Conservation (phyloP, 2,113 vertebrate genomes). For the Gorsachius goisagi region DNA sequence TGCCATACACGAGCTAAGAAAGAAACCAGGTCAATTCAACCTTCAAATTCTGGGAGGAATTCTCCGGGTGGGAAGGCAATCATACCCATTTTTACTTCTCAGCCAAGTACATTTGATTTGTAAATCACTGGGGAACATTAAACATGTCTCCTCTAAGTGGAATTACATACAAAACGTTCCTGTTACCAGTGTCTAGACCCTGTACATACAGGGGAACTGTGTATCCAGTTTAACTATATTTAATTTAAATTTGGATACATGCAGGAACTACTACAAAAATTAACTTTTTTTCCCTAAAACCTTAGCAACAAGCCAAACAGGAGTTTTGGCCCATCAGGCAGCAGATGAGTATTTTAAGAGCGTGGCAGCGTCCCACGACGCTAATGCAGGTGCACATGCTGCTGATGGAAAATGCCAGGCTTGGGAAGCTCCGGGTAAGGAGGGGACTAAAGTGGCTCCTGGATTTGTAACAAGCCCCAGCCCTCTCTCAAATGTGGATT, state of each 20-base stretch:
- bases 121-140: neutral
- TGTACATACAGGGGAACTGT: neutral
- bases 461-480: neutral
- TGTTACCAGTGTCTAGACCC: neutral
- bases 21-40: constrained; percentile 44
- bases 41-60: constrained; percentile 9
- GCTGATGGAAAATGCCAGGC: neutral
- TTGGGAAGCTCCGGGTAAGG: neutral
- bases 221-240: neutral
- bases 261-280: neutral
- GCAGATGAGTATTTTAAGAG: constrained; percentile 26
- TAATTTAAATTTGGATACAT: neutral
- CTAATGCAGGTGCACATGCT: neutral
- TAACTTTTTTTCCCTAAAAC: neutral
- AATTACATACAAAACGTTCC: neutral
- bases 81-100: constrained; percentile 4
- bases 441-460: neutral
- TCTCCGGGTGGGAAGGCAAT: neutral
- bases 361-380: neutral
- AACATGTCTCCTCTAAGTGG: neutral
- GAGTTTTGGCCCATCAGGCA: neutral
- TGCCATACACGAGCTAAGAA: neutral
- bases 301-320: neutral
- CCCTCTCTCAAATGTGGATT: neutral
- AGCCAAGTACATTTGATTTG: constrained; percentile 3